Conservation (phyloP, 2,797 vertebrate genomes). For the Melanotaenia parkinsoni region DNA sequence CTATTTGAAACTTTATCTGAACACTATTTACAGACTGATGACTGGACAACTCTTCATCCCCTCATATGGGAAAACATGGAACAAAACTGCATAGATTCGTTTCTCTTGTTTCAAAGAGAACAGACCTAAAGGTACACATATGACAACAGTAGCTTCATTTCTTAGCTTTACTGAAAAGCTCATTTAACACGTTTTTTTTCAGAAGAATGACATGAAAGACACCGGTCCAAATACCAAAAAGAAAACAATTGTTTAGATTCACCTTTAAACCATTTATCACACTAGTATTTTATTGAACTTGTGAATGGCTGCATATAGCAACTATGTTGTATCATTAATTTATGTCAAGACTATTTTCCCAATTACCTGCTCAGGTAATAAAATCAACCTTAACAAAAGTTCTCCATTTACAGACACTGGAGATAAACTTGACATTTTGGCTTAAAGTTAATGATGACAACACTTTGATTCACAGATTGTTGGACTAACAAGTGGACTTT, state of each 20-base stretch:
- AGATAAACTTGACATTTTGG: background rate
- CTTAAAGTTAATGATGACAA: background rate
- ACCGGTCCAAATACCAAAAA: background rate
- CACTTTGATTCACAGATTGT: background rate
- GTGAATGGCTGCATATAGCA: background rate
- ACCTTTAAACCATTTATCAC: background rate
- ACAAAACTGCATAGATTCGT: constrained; percentile 77
- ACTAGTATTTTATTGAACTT: background rate
- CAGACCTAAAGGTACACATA: constrained; percentile 15
- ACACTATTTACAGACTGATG: constrained; percentile 11
- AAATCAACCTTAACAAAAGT: background rate
- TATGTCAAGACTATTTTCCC: background rate
- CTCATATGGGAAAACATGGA: background rate
- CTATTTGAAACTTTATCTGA: constrained; percentile 48
- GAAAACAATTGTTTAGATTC: background rate
- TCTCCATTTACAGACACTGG: background rate
- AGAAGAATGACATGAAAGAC: background rate
- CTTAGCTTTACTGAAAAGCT: background rate
- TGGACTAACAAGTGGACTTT: background rate
- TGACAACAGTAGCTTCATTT: background rate
- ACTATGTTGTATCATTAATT: background rate
- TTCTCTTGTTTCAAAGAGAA: constrained; percentile 28
- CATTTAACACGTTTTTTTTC: background rate
- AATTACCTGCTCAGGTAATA: background rate
- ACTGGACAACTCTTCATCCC: constrained; percentile 3